Evolutionary conservation across 2,797 vertebrate genomes (phyloP), one percentile per base, ranked within the genome.

Genomic region (Oceanodroma leucorhoa): DNA sequence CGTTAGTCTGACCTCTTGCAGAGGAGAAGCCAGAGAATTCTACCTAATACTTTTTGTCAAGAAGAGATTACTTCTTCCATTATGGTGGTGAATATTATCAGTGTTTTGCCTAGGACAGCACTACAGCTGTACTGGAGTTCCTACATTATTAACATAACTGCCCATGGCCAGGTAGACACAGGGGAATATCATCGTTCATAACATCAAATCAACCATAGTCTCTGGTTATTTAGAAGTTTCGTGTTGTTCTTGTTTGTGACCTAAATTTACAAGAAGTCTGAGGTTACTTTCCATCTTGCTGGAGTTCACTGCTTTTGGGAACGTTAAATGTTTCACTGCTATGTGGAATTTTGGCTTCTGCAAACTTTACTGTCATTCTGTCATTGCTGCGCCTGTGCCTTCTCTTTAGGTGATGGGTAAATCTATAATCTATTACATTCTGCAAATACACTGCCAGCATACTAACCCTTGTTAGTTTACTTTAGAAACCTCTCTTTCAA

Each of bases 381-480:
- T 83, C 83, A 69, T 45, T 88, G 64, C 51, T 85, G 80, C 62
- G 91, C 72, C 73, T 82, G 9, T 89, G 62, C 1, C 0, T 62
- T 87, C 54, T 83, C n/a, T 94, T 91, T 90, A 75, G 77, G 30
- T 95, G 85, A 88, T 94, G 62, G 40, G 58, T 61, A 79, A 91
- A 90, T 91, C 94, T 94, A 76, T 90, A 91, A 78, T 57, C 94
- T 93, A 55, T 93, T 94, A 76, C 1, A 0, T 72, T 90, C 73
- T 93, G 83, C 85, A 94, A 83, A 96, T 94, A 90, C 29, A 78
- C 53, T 92, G 82, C 78, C 91, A 87, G 64, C 2, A 1, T 48
- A 62, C 71, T 93, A 87, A 90, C 90, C 86, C 53, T 95, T 81
- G 13, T 54, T 91, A 65, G 79, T 65, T 90, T 83, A 7, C 65